Evolutionary conservation across 2,888 invertebrate species (phyloP).

Genomic region (Ptilodon capucinus): DNA sequence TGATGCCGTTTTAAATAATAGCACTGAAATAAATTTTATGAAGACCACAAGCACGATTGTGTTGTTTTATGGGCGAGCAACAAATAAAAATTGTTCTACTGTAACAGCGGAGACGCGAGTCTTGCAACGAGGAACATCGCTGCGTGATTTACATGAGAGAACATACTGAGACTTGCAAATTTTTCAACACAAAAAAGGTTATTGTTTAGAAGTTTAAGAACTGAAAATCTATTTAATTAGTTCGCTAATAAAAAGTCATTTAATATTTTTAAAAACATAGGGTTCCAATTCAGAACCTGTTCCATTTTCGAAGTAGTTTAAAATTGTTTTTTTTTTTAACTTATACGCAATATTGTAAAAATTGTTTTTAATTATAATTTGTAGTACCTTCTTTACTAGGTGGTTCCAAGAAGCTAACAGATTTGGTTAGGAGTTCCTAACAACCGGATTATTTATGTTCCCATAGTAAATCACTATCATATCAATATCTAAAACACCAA

Average conservation of each 20-base stretch:
- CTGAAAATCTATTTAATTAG: too few relatives aligned
- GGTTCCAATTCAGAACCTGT: too few relatives aligned
- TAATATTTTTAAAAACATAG: too few relatives aligned
- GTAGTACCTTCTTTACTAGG: background rate
- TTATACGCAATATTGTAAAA: too few relatives aligned
- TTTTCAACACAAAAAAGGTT: slow-evolving; percentile 33
- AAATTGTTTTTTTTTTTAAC: too few relatives aligned
- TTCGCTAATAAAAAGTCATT: too few relatives aligned
- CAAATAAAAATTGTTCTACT: slow-evolving; percentile 37
- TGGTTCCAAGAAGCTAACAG: background rate
- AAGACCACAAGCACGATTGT: slow-evolving; percentile 24
- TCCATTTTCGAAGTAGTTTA: too few relatives aligned
- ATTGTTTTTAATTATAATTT: too few relatives aligned
- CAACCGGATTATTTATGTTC: slow-evolving; percentile 64
- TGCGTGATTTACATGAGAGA: slow-evolving; percentile 57
- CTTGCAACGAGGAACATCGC: slow-evolving; percentile 35
- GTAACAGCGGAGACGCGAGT: slow-evolving; percentile 24
- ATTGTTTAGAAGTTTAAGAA: too few relatives aligned
- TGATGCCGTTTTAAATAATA: slow-evolving; percentile 6
- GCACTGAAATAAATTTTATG: slow-evolving; percentile 25
- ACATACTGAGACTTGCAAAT: slow-evolving; percentile 41
- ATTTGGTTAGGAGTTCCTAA: slow-evolving; percentile 13
- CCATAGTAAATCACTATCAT: slow-evolving; percentile 76
- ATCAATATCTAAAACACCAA: slow-evolving; percentile 79
- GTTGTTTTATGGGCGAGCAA: slow-evolving; percentile 37